Base-by-base conservation (phyloP, 2,113 vertebrate genomes). In the Etheostoma spectabile region DNA sequence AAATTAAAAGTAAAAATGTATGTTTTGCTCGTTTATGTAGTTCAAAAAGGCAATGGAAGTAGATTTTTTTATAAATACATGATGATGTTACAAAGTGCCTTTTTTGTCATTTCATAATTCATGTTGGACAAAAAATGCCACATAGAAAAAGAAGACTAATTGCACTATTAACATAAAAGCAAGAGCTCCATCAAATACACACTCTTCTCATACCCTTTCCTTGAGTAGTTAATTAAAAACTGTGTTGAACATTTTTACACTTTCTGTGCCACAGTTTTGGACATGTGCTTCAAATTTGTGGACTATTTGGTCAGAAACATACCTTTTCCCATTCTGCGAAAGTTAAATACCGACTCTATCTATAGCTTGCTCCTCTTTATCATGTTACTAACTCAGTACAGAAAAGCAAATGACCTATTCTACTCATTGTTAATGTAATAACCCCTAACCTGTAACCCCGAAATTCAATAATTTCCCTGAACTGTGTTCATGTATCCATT, bases 401-500 rank as follows among this genome's bases (percentile, higher is more conserved):
- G n/a, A 65, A 19, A 61, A 16, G 35, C 5, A 69, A 63, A 81
- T 70, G 48, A 66, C 21, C 21, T n/a, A 6, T 56, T 69, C 68
- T 24, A 5, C 16, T 27, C 30, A 15, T 1, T 3, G 69, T 52
- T 85, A 85, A 84, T 74, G 14, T 55, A 63, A 65, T 55, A 4
- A 59, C 24, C 35, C 16, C 12, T 62, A 69, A 71, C 46, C 52
- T 65, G 8, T 33, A 83, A 38, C 55, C 76, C 70, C 3, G 8
- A 80, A 48, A 62, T 70, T 66, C 65, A 48, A 35, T 51, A 64
- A 8, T 64, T 35, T 63, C 68, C 51, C 56, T 66, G 56, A 80
- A n/a, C 22, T 80, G 67, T 70, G 21, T 65, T 72, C 56, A 51
- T 73, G 42, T 79, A 63, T 87, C 71, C 55, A 21, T 89, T 76